phyloP scores from a whole-genome alignment of 2,113 vertebrate genomes.

The Aegithalos caudatus region DNA sequence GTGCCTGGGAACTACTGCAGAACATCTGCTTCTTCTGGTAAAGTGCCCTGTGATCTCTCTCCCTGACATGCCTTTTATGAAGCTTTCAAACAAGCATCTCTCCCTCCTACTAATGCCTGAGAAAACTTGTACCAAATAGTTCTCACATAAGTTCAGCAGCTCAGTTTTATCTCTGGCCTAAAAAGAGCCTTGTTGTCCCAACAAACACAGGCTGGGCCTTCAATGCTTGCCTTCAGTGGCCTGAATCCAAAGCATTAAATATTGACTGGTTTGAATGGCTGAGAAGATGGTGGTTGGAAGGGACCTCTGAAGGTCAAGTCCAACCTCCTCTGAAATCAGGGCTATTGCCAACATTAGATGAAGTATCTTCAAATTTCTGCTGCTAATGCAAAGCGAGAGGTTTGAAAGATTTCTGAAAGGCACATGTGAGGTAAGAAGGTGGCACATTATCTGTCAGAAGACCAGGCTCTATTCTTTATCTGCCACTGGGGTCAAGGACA shows the following conservation, averaged over 20 bases:
- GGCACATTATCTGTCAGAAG: neutral
- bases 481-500: neutral
- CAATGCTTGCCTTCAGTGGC: neutral
- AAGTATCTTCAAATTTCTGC: neutral
- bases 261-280: neutral
- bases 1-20: neutral
- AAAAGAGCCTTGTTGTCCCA: neutral
- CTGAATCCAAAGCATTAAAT: neutral
- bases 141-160: neutral
- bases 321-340: neutral
- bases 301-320: rapidly evolving
- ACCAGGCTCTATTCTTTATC: neutral
- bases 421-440: rapidly evolving
- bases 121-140: neutral
- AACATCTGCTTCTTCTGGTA: neutral
- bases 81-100: neutral
- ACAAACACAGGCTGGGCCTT: neutral
- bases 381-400: neutral
- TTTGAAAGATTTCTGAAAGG: neutral
- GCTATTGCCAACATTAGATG: neutral
- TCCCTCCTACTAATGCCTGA: neutral
- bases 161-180: neutral
- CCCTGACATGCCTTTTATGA: neutral
- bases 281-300: neutral
- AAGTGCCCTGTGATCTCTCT: neutral